Base-by-base conservation (phyloP, 2,888 invertebrate species). In the Aleiodes testaceus region DNA sequence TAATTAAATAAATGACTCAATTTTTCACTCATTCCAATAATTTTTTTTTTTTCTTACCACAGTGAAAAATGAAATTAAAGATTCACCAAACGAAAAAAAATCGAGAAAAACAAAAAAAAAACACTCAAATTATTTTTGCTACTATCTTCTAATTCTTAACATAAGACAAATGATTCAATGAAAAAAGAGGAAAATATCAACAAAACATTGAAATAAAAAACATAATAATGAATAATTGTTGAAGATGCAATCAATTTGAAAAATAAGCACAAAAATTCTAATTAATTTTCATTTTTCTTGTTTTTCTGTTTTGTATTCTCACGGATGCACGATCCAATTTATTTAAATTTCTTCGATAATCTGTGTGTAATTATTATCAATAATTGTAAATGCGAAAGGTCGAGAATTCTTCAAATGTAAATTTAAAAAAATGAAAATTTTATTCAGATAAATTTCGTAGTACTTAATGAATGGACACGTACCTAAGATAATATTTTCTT, bases 81-180 rank as follows among this genome's bases (percentile, higher is more conserved):
- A 53, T 44, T 12, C 14, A 53, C 12, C n/a, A 49, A 66, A 26
- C 26, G 26, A 26, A 14, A 50, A 59, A 36, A 55, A n/a, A 26
- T 12, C 52, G 12, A 9, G 11, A 47, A 52, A 53, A 55, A 59
- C 30, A 63, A 42, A 55, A 20, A 12, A 36, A 26, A 36, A 9
- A 36, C 36, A 36, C 9, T 66, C 1, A 74, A 72, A 66, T 74
- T 74, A 74, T 74, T 76, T 76, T 76, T 76, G 73, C 74, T 74
- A 76, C 74, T 70, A 69, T 72, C 44, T 47, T 68, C 5, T 55
- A 26, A 55, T 55, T 11, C 36, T 55, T 26, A 55, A 42, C 12
- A 44, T 30, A 20, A 30, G 22, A 6, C 30, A 30, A 14, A 14
- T 12, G 5, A 55, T 55, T 22, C 4, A 30, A 55, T 14, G 9